phyloP scores from a whole-genome alignment of 2,888 invertebrate genomes.

The Temnothorax ravouxi region DNA sequence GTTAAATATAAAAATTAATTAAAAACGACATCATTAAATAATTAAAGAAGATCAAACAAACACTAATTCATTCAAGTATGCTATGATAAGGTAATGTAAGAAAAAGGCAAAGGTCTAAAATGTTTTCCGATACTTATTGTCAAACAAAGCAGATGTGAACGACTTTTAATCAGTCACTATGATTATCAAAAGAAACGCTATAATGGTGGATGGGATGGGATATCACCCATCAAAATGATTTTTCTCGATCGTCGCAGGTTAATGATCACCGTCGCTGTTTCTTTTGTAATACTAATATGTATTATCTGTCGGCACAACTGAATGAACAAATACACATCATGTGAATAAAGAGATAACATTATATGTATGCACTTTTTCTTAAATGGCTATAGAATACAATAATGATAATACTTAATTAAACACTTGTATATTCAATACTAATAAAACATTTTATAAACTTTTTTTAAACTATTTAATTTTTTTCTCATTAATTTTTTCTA shows the following conservation, averaged over 20 bases:
- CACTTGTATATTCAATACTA: neutral
- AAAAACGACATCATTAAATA: neutral
- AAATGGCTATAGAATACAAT: neutral
- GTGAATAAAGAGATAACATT: neutral
- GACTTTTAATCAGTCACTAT: conserved; percentile 72
- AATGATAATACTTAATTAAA: neutral
- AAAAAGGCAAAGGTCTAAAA: neutral
- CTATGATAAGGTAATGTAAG: neutral
- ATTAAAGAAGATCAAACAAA: too few species aligned
- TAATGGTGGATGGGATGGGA: too few species aligned
- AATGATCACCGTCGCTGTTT: neutral
- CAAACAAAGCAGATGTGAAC: conserved; percentile 62
- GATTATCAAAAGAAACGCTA: conserved; percentile 16
- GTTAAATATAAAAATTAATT: conserved; percentile 12
- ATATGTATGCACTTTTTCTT: neutral
- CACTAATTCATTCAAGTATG: neutral
- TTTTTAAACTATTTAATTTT: neutral
- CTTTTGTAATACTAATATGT: conserved; percentile 60
- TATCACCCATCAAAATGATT: neutral
- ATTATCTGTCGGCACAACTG: neutral
- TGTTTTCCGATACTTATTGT: neutral
- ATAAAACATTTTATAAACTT: neutral
- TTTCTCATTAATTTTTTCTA: neutral
- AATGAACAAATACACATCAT: neutral
- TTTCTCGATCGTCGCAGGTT: neutral